Conservation (phyloP, 2,888 invertebrate genomes). For the Stenotaenia linearis region DNA sequence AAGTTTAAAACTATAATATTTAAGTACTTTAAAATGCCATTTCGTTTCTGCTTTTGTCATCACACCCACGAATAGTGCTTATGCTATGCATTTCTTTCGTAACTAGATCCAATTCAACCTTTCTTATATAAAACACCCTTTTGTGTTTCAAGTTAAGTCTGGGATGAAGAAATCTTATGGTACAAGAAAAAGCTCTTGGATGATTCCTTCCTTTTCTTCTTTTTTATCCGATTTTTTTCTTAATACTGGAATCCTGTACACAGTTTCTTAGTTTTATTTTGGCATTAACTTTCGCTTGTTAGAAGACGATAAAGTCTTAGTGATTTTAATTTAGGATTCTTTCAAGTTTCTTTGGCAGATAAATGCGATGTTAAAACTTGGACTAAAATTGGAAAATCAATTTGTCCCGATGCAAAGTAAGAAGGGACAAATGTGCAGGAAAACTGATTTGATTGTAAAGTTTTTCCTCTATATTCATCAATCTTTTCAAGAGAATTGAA, state of each 20-base stretch:
- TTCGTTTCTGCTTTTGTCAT: background rate
- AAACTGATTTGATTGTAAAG: background rate
- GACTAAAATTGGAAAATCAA: background rate
- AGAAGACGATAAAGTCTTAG: no score
- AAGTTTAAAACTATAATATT: no score
- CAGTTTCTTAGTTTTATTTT: background rate
- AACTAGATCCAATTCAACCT: background rate
- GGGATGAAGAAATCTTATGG: background rate
- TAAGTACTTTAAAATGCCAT: background rate
- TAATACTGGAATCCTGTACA: no score
- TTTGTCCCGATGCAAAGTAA: background rate
- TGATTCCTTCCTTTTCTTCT: background rate
- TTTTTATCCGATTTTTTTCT: background rate
- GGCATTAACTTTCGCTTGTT: background rate
- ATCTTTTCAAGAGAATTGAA: background rate
- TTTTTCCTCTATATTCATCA: background rate
- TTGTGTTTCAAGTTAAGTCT: background rate
- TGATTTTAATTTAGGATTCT: no score
- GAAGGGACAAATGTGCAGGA: background rate
- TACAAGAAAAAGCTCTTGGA: background rate
- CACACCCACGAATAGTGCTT: background rate
- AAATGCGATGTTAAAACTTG: no score
- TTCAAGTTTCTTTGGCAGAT: no score
- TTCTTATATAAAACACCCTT: background rate
- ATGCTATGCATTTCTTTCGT: background rate